Percentiles rank a stretch among this genome's conserved stretches.
Conservation (phyloP, 2,888 invertebrate genomes). For the Ophion ventricosus region DNA sequence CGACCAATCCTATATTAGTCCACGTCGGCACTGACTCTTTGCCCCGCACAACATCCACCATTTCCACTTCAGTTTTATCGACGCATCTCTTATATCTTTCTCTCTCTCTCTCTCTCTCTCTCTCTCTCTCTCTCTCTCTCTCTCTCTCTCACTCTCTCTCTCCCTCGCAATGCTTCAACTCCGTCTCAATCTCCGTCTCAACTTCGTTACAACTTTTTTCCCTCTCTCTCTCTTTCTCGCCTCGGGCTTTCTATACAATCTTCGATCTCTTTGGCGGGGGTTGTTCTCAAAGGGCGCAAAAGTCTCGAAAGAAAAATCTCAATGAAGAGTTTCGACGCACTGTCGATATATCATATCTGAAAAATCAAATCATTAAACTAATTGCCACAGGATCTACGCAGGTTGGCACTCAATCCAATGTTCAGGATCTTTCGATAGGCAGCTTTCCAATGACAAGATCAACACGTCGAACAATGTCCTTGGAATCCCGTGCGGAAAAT, state of each 20-base stretch:
- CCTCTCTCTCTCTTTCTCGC: background rate
- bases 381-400: background rate
- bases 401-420: background rate
- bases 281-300: background rate
- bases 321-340: background rate
- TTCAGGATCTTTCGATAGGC: background rate
- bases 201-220: background rate
- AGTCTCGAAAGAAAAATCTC: background rate
- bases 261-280: background rate
- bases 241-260: background rate
- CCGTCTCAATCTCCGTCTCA: background rate
- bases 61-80: conserved; percentile 18
- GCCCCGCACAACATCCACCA: conserved; percentile 28
- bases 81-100: conserved; percentile 12
- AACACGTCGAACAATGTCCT: background rate
- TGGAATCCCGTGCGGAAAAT: too few species aligned
- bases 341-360: background rate
- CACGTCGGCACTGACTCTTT: conserved; percentile 44
- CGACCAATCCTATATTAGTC: conserved; percentile 75
- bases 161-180: background rate
- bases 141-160: background rate
- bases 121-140: background rate
- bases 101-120: background rate
- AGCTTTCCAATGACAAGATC: background rate
- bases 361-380: background rate